These are phyloP conservation scores for Trogon surrucura DNA, from an alignment of 2,113 vertebrate species.

Conservation along the genomic window DNA sequence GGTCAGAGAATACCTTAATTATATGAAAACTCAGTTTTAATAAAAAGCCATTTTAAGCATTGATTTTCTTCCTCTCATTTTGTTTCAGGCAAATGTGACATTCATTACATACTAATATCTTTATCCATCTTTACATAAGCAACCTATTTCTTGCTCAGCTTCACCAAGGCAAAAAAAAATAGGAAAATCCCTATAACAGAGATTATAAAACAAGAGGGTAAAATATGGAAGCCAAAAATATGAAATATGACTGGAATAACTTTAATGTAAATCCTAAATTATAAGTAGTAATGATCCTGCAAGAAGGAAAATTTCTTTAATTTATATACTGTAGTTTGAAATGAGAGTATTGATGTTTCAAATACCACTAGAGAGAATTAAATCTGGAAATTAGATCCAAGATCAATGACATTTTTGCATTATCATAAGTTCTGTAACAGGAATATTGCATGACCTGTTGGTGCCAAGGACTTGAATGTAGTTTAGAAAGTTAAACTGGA, in stretches of 20 bases:
- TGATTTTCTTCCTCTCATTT: neutral
- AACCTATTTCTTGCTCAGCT: neutral
- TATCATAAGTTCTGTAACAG: neutral
- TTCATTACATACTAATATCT: neutral
- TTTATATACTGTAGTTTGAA: neutral
- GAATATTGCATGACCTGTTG: neutral
- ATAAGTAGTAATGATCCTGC: neutral
- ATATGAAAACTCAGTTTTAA: neutral
- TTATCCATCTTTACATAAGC: neutral
- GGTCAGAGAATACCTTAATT: neutral
- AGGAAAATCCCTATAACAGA: neutral
- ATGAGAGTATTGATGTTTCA: neutral
- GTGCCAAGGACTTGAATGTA: neutral
- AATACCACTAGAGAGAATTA: neutral
- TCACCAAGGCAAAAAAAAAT: neutral
- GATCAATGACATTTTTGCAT: neutral
- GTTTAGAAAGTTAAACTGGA: neutral
- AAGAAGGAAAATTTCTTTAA: neutral
- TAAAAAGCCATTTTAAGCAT: neutral
- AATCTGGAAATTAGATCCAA: conserved; percentile 1
- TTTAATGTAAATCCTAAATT: neutral
- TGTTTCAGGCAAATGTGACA: neutral
- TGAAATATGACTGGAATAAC: neutral
- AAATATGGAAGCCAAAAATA: neutral
- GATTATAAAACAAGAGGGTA: neutral